Conservation (phyloP, 2,797 vertebrate genomes). For the Limnodromus scolopaceus region DNA sequence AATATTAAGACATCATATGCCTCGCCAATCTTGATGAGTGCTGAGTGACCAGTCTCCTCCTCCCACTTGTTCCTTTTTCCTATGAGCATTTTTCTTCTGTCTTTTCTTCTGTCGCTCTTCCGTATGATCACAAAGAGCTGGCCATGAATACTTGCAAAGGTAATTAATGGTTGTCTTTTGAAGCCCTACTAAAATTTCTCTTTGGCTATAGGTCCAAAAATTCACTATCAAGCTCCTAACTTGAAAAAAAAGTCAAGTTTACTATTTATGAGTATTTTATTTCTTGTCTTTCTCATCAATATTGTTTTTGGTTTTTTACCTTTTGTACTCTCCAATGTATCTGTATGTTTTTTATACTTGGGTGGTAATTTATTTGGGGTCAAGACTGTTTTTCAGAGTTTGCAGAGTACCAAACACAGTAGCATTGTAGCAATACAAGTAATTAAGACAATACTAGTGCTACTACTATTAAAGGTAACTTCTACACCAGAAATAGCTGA, state of each 20-base stretch:
- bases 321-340: neutral
- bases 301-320: accelerated
- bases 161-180: neutral
- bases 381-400: neutral
- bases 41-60: neutral
- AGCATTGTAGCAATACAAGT: neutral
- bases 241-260: neutral
- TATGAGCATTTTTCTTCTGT: neutral
- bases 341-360: neutral
- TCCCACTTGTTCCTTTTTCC: neutral
- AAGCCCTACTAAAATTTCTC: neutral
- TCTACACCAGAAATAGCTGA: neutral
- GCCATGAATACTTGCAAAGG: neutral
- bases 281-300: neutral
- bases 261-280: neutral
- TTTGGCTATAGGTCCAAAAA: neutral
- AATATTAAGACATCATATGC: neutral
- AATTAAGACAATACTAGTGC: neutral
- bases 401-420: neutral
- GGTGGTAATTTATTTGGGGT: neutral
- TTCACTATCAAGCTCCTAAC: neutral
- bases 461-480: neutral
- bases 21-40: neutral
- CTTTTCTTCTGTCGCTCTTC: neutral
- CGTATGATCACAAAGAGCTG: neutral